Percentiles rank a stretch among this genome's conserved stretches.
Conservation (phyloP, 2,888 invertebrate species). For the Tillus elongatus region DNA sequence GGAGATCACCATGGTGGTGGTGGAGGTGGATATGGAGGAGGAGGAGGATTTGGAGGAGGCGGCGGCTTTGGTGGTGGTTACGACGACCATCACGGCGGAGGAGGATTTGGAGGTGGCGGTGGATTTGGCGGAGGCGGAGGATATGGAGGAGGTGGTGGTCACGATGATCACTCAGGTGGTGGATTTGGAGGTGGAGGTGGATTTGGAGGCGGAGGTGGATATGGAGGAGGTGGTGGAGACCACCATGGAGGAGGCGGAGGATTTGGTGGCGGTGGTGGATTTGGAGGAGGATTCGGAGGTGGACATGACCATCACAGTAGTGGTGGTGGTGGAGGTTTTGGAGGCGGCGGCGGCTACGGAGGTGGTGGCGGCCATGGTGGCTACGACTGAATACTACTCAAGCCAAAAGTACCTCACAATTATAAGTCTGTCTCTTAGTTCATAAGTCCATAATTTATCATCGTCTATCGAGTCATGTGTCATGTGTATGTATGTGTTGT, state of each 20-base stretch:
- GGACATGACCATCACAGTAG: conserved; percentile 12
- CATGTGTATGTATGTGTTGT: conserved; percentile 2
- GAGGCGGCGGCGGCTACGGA: conserved; percentile 9
- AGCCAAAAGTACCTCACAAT: neutral
- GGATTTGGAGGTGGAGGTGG: conserved; percentile 14
- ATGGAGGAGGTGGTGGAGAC: conserved; percentile 7
- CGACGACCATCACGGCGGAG: conserved; percentile 5
- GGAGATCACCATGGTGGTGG: conserved; percentile 12
- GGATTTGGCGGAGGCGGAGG: conserved; percentile 13
- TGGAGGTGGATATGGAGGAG: conserved; percentile 9
- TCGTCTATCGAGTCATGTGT: neutral
- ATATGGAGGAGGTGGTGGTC: conserved; percentile 15
- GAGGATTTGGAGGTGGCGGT: conserved; percentile 14
- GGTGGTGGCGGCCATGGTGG: conserved; percentile 11
- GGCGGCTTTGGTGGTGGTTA: conserved; percentile 9
- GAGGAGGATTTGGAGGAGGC: conserved; percentile 9
- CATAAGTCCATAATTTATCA: neutral
- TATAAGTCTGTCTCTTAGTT: neutral
- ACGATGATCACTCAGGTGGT: conserved; percentile 13
- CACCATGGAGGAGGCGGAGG: conserved; percentile 11
- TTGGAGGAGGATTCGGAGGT: conserved; percentile 15
- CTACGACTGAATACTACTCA: neutral
- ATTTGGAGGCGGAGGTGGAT: conserved; percentile 7
- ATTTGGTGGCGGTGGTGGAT: conserved; percentile 11
- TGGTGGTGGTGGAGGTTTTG: conserved; percentile 10